Evolutionary conservation across 2,113 vertebrate genomes (phyloP).

Genomic region (Hiodon alosoides): DNA sequence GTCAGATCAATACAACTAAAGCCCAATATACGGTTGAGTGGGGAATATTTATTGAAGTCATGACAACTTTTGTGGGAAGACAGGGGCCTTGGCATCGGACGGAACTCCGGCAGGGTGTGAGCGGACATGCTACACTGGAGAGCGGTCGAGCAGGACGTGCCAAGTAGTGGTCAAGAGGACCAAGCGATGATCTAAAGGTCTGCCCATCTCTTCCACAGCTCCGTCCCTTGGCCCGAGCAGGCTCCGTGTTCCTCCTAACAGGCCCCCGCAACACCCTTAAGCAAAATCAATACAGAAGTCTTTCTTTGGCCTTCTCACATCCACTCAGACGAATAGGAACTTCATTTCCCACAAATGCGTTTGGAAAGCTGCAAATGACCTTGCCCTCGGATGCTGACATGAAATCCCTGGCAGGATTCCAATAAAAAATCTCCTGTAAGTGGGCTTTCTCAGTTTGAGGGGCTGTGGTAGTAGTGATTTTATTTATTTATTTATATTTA

Average conservation of each 20-base stretch:
- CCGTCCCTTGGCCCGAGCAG: neutral
- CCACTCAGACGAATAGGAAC: constrained; percentile 74
- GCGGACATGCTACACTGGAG: neutral
- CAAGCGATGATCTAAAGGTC: constrained; percentile 1
- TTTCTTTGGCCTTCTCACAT: constrained; percentile 69
- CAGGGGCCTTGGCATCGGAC: neutral
- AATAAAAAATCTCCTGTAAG: neutral
- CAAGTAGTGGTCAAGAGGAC: neutral
- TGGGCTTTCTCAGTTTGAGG: constrained; percentile 38
- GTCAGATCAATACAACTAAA: neutral
- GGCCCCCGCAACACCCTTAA: constrained; percentile 56
- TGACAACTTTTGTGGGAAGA: neutral
- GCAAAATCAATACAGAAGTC: constrained; percentile 77
- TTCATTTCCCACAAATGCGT: constrained; percentile 72
- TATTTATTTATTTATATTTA: too few species aligned
- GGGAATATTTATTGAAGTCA: constrained; percentile 37
- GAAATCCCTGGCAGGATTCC: constrained; percentile 1
- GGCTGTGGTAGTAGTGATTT: too few species aligned
- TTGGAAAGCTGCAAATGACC: constrained; percentile 70
- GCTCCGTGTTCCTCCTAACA: constrained; percentile 34
- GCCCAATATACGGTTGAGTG: constrained; percentile 31
- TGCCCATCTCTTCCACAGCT: neutral
- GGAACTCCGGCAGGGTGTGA: neutral
- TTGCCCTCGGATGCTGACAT: constrained; percentile 59
- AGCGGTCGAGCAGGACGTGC: neutral